A percentile compares a stretch with the other conserved stretches of the same genome.
Evolutionary conservation across 2,113 vertebrate species (phyloP).

Genomic region (Mobula hypostoma): DNA sequence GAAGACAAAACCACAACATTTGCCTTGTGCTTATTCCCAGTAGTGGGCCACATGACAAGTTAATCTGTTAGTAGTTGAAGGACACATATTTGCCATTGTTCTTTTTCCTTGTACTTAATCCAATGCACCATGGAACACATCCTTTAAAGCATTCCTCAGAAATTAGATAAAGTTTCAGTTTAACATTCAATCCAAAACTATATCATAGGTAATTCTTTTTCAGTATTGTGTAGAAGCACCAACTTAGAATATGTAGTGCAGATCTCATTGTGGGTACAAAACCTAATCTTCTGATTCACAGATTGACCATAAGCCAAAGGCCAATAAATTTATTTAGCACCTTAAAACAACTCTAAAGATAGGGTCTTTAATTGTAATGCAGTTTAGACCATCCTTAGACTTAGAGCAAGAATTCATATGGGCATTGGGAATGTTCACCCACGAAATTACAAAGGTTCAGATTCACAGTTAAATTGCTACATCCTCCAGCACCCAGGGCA

Average conservation of each 20-base stretch:
- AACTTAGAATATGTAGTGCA: neutral
- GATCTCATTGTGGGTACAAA: neutral
- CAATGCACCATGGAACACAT: neutral
- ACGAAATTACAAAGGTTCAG: no score
- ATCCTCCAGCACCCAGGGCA: no score
- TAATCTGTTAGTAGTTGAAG: neutral
- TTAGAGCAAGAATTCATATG: no score
- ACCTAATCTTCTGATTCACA: neutral
- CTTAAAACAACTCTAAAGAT: no score
- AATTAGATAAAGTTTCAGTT: neutral
- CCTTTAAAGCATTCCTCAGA: neutral
- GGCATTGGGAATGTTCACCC: no score
- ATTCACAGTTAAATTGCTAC: no score
- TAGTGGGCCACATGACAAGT: neutral
- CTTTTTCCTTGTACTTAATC: neutral
- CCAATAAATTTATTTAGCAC: neutral
- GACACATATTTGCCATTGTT: neutral
- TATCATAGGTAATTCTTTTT: neutral
- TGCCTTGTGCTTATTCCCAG: neutral
- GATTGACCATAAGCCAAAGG: neutral
- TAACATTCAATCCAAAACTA: neutral
- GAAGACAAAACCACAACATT: neutral
- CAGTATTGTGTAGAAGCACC: neutral
- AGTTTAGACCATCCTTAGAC: neutral
- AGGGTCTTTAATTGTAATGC: neutral